Percentiles rank a stretch among this genome's conserved stretches.
These are phyloP conservation scores for Micoletzkya japonica DNA, from an alignment of 2,888 invertebrate species.

Conservation along the genomic window DNA sequence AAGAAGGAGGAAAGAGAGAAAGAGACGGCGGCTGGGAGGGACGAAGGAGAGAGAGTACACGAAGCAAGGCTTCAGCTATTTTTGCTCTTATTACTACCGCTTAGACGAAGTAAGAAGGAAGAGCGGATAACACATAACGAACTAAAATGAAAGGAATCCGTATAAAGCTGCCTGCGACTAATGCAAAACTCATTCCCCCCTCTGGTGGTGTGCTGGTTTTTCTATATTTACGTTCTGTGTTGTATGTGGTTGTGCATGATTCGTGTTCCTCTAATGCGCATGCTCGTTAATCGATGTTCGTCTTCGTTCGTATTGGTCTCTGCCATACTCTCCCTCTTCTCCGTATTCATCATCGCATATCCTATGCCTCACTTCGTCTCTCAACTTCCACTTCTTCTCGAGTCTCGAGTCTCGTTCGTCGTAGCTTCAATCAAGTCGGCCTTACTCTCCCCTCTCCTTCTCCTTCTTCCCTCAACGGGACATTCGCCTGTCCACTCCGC, in stretches of 20 bases:
- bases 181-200: no score
- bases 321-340: neutral
- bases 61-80: neutral
- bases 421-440: neutral
- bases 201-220: no score
- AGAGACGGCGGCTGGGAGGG: neutral
- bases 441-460: neutral
- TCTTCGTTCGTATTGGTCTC: neutral
- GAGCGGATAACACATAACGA: neutral
- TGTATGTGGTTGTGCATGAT: no score
- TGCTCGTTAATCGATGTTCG: neutral
- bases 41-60: neutral
- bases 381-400: neutral
- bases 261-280: no score
- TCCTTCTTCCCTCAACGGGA: conserved; percentile 7
- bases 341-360: neutral
- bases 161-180: no score
- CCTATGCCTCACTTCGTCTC: neutral
- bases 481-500: no score
- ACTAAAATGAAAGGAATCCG: no score
- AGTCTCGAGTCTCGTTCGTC: neutral
- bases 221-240: no score
- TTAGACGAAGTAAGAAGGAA: neutral
- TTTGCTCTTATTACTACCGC: neutral
- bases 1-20: neutral